phyloP scores from a whole-genome alignment of 2,113 vertebrate species.

The Rhinoderma darwinii region DNA sequence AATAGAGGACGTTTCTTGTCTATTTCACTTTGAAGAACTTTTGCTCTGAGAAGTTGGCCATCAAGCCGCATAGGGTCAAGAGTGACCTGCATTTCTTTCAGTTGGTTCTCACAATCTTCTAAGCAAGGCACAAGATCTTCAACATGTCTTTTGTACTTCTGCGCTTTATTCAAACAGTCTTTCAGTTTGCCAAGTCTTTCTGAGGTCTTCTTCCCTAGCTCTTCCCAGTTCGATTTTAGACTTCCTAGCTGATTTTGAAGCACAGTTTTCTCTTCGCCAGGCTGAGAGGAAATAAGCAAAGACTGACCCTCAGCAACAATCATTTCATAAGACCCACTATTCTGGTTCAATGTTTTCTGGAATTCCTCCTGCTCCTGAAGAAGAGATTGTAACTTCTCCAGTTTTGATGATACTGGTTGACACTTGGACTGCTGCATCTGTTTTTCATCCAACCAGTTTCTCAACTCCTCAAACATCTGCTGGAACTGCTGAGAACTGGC shows the following conservation, averaged over 20 bases:
- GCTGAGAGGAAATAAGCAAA: conserved; percentile 83
- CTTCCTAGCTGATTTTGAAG: conserved; percentile 82
- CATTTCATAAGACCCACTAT: conserved; percentile 94
- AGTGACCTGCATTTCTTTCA: conserved; percentile 78
- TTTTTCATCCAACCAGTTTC: conserved; percentile 87
- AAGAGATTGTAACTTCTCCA: conserved; percentile 81
- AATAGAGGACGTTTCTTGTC: conserved; percentile 87
- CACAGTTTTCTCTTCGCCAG: conserved; percentile 82
- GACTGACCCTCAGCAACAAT: conserved; percentile 88
- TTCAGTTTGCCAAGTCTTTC: conserved; percentile 81
- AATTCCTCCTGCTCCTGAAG: conserved; percentile 88
- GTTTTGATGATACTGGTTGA: conserved; percentile 83
- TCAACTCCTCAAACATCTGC: conserved; percentile 96
- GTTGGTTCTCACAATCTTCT: conserved; percentile 80
- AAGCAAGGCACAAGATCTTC: conserved; percentile 87
- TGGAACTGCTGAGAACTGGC: conserved; percentile 98
- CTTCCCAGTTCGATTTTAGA: conserved; percentile 89
- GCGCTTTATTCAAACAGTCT: conserved; percentile 85
- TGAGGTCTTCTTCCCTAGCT: conserved; percentile 77
- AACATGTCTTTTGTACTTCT: conserved; percentile 83
- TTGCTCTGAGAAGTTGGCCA: conserved; percentile 81
- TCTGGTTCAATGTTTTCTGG: conserved; percentile 88
- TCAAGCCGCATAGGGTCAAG: conserved; percentile 84
- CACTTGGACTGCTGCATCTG: conserved; percentile 72
- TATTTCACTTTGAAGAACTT: conserved; percentile 82